These are phyloP conservation scores for Contarinia nasturtii DNA, from an alignment of 1,140 invertebrate genomes.

Conservation along the genomic window DNA sequence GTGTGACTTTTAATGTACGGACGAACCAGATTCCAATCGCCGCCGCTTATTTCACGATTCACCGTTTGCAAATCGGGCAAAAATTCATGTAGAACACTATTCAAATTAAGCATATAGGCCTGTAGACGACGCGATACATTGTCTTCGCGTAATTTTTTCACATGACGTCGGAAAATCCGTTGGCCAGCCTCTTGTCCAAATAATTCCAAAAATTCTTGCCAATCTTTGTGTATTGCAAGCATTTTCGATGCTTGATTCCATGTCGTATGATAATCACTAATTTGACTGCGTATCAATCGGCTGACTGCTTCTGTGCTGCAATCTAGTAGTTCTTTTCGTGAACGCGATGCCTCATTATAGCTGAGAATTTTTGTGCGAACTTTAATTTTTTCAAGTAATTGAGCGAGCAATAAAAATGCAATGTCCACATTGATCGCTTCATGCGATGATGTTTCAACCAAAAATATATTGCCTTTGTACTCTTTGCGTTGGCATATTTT, in stretches of 20 bases:
- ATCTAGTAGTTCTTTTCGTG: slow-evolving; percentile 74
- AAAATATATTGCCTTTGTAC: slow-evolving; percentile 68
- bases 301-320: slow-evolving; percentile 74
- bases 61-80: slow-evolving; percentile 62
- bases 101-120: slow-evolving; percentile 61
- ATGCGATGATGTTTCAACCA: slow-evolving; percentile 90
- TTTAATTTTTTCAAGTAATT: slow-evolving; percentile 65
- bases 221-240: slow-evolving; percentile 70
- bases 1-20: slow-evolving; percentile 68
- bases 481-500: slow-evolving; percentile 77
- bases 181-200: slow-evolving; percentile 68
- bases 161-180: slow-evolving; percentile 59
- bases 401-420: slow-evolving; percentile 80
- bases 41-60: slow-evolving; percentile 27
- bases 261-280: slow-evolving; percentile 62
- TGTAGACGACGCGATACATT: slow-evolving; percentile 61
- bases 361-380: slow-evolving; percentile 49
- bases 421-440: slow-evolving; percentile 94
- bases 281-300: slow-evolving; percentile 54
- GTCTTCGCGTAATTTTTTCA: slow-evolving; percentile 71
- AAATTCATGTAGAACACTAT: slow-evolving; percentile 60
- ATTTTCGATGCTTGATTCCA: slow-evolving; percentile 79
- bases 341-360: slow-evolving; percentile 69
- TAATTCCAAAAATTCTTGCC: slow-evolving; percentile 75
- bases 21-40: slow-evolving; percentile 73